These are phyloP conservation scores for Eurois occulta DNA, from an alignment of 2,888 invertebrate species.

Conservation along the genomic window DNA sequence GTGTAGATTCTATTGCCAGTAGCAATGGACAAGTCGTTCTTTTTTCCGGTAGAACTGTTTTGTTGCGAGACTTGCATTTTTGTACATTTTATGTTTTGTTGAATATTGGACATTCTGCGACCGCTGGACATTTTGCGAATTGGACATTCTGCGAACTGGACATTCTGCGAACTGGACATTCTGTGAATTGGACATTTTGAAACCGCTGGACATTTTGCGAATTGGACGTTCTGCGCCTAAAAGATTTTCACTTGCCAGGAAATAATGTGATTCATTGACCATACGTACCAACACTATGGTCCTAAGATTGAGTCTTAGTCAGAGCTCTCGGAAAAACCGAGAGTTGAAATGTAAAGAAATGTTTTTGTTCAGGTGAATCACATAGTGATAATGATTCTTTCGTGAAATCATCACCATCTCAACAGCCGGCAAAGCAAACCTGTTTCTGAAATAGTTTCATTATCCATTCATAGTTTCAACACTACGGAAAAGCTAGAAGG, in stretches of 20 bases:
- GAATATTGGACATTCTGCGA: too few relatives aligned
- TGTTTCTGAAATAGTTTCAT: conserved; percentile 56
- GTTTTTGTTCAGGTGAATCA: conserved; percentile 1
- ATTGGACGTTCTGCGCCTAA: too few relatives aligned
- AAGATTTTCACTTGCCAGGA: neutral
- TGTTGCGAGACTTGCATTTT: too few relatives aligned
- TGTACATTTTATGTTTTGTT: too few relatives aligned
- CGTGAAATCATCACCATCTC: conserved; percentile 3
- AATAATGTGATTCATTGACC: neutral
- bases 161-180: too few relatives aligned
- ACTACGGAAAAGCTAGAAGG: conserved; percentile 24
- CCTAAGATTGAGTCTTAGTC: neutral
- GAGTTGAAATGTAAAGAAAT: neutral
- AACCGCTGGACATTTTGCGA: too few relatives aligned
- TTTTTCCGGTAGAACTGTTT: too few relatives aligned
- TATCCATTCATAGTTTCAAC: conserved; percentile 39
- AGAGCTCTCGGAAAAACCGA: neutral
- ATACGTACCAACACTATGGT: neutral
- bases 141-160: too few relatives aligned
- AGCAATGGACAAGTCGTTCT: too few relatives aligned
- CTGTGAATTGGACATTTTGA: too few relatives aligned
- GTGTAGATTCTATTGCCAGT: too few relatives aligned
- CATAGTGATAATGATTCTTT: neutral
- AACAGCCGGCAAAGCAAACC: conserved; percentile 4
- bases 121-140: too few relatives aligned